These are phyloP conservation scores for Megalops cyprinoides DNA, from an alignment of 2,797 vertebrate genomes.

Conservation along the genomic window DNA sequence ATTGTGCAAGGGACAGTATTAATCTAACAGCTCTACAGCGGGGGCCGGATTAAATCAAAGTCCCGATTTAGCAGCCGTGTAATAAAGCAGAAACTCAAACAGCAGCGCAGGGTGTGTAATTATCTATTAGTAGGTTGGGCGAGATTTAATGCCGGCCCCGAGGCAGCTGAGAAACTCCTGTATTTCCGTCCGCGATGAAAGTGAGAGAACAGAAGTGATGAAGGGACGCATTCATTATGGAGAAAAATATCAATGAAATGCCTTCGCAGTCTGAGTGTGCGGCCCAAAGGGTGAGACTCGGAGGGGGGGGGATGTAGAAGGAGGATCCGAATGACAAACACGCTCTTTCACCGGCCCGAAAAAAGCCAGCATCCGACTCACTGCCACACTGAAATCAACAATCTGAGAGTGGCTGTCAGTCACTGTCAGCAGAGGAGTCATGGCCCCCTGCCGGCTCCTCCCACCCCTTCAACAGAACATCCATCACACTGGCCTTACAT, in stretches of 20 bases:
- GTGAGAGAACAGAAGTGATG: not conserved
- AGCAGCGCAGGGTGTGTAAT: not conserved
- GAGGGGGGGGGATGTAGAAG: not conserved
- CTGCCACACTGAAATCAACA: conserved; percentile 24
- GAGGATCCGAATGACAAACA: not conserved
- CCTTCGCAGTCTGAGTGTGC: not conserved
- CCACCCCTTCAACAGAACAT: not conserved
- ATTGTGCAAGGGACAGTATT: not conserved
- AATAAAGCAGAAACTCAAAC: not conserved
- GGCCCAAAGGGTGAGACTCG: not conserved
- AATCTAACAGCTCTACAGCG: not conserved
- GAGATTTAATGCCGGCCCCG: not conserved
- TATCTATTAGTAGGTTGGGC: not conserved
- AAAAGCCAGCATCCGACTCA: not conserved
- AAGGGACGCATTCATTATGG: not conserved
- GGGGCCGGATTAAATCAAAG: not conserved
- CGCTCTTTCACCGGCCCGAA: not conserved
- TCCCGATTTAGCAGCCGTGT: not conserved
- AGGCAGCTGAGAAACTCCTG: not conserved
- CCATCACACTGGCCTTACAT: no score
- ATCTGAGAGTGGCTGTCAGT: conserved; percentile 40
- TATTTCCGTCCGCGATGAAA: not conserved
- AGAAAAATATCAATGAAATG: not conserved
- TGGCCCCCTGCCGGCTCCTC: not conserved
- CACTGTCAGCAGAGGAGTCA: conserved; percentile 30